phyloP scores from a whole-genome alignment of 1,140 invertebrate species.

The Aricia agestis region DNA sequence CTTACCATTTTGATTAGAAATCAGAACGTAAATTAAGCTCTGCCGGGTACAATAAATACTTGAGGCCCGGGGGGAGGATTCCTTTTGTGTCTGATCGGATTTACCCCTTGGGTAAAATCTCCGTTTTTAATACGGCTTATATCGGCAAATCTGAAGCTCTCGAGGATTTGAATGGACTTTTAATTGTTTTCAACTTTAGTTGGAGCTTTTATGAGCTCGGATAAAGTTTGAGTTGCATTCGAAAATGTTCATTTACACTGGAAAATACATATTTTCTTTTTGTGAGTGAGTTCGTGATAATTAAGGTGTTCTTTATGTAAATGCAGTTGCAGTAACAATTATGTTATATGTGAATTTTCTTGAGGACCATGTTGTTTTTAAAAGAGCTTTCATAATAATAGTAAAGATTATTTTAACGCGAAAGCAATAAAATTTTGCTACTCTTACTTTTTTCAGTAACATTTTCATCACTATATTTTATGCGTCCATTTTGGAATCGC shows the following conservation, averaged over 20 bases:
- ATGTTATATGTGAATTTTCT: too few species aligned
- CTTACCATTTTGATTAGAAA: constrained; percentile 23
- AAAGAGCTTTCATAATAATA: too few species aligned
- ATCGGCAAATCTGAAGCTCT: constrained; percentile 25
- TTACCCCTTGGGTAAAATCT: constrained; percentile 40
- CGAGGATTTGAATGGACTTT: neutral
- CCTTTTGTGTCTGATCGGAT: constrained; percentile 56
- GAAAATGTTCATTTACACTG: neutral
- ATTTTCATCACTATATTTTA: too few species aligned
- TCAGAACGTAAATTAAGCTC: constrained; percentile 31
- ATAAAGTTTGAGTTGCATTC: neutral
- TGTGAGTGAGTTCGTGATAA: too few species aligned
- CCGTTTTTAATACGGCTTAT: constrained; percentile 9
- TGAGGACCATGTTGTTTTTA: too few species aligned
- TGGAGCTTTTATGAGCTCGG: neutral
- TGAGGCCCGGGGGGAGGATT: constrained; percentile 43
- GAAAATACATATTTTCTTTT: too few species aligned
- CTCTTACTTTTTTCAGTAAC: too few species aligned
- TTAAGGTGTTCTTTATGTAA: too few species aligned
- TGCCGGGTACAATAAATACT: constrained; percentile 49
- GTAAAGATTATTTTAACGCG: too few species aligned
- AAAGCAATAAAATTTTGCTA: too few species aligned
- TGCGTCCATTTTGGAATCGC: too few species aligned
- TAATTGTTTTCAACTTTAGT: neutral
- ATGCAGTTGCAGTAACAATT: too few species aligned